Conservation (phyloP, 2,113 vertebrate species). For the Jacana jacana region DNA sequence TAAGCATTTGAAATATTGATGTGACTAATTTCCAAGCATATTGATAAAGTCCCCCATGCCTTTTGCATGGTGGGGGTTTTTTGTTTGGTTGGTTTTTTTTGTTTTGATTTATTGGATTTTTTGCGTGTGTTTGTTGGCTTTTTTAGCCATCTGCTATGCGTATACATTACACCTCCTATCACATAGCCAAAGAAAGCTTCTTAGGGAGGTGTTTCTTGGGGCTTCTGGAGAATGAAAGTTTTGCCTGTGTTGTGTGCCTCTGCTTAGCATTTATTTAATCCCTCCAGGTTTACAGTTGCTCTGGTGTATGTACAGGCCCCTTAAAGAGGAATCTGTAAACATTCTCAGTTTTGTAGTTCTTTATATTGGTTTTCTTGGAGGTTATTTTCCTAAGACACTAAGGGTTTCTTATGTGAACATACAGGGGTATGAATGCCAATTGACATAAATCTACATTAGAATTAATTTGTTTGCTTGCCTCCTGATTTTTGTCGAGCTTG, state of each 20-base stretch:
- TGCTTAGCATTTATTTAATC: background rate
- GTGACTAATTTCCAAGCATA: background rate
- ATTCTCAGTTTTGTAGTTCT: background rate
- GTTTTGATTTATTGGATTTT: background rate
- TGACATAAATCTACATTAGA: background rate
- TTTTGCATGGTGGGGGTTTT: background rate
- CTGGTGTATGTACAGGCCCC: background rate
- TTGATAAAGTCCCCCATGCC: background rate
- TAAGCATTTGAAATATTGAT: background rate
- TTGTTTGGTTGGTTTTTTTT: background rate
- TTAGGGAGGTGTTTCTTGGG: background rate
- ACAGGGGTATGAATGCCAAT: background rate
- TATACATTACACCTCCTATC: background rate
- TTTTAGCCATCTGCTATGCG: background rate
- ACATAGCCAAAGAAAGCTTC: background rate
- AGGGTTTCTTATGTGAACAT: background rate
- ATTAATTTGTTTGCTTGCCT: background rate
- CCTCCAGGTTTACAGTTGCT: background rate
- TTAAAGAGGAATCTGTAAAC: background rate
- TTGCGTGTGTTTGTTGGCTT: no score
- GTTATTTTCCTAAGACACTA: background rate
- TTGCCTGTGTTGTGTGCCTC: background rate
- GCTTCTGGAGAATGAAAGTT: background rate
- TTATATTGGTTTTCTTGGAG: background rate
- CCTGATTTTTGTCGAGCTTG: background rate